phyloP scores from a whole-genome alignment of 2,113 vertebrate genomes.

The Calidris pygmaea region DNA sequence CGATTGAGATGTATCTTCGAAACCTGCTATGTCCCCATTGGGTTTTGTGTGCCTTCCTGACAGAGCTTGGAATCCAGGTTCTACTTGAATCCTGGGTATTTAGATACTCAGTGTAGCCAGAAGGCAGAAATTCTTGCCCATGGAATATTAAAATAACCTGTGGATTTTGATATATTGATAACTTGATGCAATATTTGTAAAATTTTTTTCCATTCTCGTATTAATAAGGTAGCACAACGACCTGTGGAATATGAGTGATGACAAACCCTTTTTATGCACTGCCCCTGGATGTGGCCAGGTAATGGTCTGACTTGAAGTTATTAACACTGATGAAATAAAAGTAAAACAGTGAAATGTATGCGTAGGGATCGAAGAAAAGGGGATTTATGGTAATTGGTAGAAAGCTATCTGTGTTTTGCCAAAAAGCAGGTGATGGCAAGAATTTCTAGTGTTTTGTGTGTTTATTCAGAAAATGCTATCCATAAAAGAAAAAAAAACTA shows the following conservation, averaged over 20 bases:
- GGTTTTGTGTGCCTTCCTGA: background rate
- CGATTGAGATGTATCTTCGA: background rate
- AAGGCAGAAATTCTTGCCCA: background rate
- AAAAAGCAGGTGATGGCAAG: background rate
- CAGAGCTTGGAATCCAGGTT: background rate
- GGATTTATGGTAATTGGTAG: background rate
- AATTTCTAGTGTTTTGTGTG: background rate
- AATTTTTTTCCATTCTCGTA: background rate
- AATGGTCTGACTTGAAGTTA: slow-evolving; percentile 43
- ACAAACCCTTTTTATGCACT: slow-evolving; percentile 98
- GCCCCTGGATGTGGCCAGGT: slow-evolving; percentile 99
- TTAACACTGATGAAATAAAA: background rate
- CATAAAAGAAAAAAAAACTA: background rate
- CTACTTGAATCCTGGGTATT: background rate
- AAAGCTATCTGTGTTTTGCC: background rate
- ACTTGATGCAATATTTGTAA: background rate
- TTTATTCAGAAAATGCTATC: background rate
- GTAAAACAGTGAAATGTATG: background rate
- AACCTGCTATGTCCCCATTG: background rate
- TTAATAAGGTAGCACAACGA: slow-evolving; percentile 85
- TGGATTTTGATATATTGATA: background rate
- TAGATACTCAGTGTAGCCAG: background rate
- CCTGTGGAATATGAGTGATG: slow-evolving; percentile 99
- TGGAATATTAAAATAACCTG: background rate
- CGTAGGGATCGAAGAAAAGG: background rate